Base-by-base conservation (phyloP, 1,140 invertebrate genomes). In the Rhyzopertha dominica region DNA sequence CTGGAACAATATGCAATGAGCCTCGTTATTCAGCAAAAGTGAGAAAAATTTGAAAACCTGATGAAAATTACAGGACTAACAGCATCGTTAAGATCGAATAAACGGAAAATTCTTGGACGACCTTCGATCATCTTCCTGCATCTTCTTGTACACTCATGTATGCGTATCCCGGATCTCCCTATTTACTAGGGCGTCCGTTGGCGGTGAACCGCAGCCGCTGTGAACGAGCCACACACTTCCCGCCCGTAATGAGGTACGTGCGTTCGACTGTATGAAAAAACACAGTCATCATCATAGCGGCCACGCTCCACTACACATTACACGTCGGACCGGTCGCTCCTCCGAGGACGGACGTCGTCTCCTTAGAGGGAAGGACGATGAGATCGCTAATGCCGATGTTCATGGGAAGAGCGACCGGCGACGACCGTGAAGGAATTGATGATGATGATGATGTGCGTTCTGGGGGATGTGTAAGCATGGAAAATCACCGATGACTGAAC, bases 241-340 rank as follows among this genome's bases (percentile, higher is more conserved):
- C 54, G 51, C 48, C 48, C 54, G 46, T 57, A 57, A 57, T 57
- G 54, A 54, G 54, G 43, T 57, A 54, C 54, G 54, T 57, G 54
- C 54, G 46, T 56, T 49, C 46, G 44, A 34, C 17, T 32, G 18
- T 24, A 51, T 36, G 52, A 57, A 54, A 50, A 47, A 43, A 26
- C 23, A 17, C 48, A 47, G n/a, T n/a, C n/a, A n/a, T n/a, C n/a
- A n/a, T n/a, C n/a, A n/a, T n/a, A n/a, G 40, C 30, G 35, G 47
- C 49, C 51, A 53, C 47, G 51, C 51, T 53, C 51, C 51, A 50
- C 20, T 47, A 53, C 47, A 43, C 37, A 45, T 45, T 36, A 37
- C 42, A 31, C 32, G 38, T 43, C 40, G 19, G 25, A 47, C 38
- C 49, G 45, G 39, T 37, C 36, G 18, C 19, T 10, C 20, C 18